Base-by-base conservation (phyloP, 1,140 invertebrate species). In the Drosophila virilis region DNA sequence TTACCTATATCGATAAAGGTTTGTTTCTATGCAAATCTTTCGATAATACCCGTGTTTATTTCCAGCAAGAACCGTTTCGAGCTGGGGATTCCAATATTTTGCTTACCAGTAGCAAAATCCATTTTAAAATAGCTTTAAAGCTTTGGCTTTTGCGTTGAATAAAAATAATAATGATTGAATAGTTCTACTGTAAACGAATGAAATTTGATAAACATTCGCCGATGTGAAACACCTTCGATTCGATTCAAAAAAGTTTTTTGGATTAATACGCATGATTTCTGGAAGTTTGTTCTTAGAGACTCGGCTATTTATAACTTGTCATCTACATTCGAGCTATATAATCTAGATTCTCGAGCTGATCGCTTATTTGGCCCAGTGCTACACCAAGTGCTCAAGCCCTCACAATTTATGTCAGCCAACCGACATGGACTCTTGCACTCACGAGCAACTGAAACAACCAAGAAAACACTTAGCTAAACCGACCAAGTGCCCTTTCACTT, bases 401-500 rank as follows among this genome's bases (percentile, higher is more conserved):
- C 40, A 68, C 64, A 77, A 81, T 77, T 70, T 77, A 70, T 76
- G 76, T 70, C 61, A 58, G 65, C 50, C 65, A 17, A 46, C 37
- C 60, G 43, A 46, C 55, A 71, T 50, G 59, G 67, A 70, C 67
- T 50, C 32, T 8, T 54, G 51, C 22, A 74, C 40, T 40, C 55
- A 59, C 58, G 28, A 46, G 6, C 12, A 15, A 17, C 17, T 8
- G 43, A 43, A 58, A 13, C 13, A 28, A 38, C 43, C 64, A 51
- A 46, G 70, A 54, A 70, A 73, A 66, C 69, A 77, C 74, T 79
- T 65, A 73, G 65, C 64, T 46, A 45, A 38, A 37, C 55, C 22
- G 22, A 42, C 12, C 12, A n/a, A 42, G 12, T 38, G 15, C 46
- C 32, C 38, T 28, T 28, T 22, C 13, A 12, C 33, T 28, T 28